These are phyloP conservation scores for Neuroscelio doddi DNA, from an alignment of 2,888 invertebrate genomes.

Conservation along the genomic window DNA sequence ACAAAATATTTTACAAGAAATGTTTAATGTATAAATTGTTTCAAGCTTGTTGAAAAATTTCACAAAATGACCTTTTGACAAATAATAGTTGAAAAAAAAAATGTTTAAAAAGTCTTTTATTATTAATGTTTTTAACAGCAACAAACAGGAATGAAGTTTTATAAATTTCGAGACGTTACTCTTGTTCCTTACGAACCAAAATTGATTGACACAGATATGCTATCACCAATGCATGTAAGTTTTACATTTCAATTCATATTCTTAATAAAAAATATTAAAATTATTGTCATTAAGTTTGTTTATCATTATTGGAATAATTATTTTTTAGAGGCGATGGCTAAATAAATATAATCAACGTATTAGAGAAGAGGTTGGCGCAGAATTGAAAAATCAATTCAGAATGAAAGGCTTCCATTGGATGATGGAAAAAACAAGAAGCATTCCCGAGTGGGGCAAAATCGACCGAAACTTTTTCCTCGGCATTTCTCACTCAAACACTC, in stretches of 20 bases:
- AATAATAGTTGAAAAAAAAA: too few relatives aligned
- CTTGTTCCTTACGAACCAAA: constrained; percentile 91
- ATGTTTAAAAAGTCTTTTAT: too few relatives aligned
- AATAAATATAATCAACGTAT: constrained; percentile 86
- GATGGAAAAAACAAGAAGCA: constrained; percentile 84
- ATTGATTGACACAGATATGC: constrained; percentile 82
- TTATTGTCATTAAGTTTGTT: too few relatives aligned
- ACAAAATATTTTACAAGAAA: too few relatives aligned
- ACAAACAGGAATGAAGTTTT: constrained; percentile 74
- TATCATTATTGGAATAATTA: too few relatives aligned
- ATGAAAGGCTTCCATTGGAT: constrained; percentile 87
- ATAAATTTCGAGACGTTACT: constrained; percentile 87
- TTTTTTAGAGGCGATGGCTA: constrained; percentile 82
- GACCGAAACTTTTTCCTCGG: constrained; percentile 52
- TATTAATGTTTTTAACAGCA: constrained; percentile 47
- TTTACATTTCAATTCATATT: neutral
- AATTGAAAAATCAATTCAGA: constrained; percentile 80
- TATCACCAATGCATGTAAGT: constrained; percentile 86
- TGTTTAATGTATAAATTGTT: too few relatives aligned
- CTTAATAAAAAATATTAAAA: too few relatives aligned
- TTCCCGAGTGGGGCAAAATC: constrained; percentile 75
- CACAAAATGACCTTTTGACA: too few relatives aligned
- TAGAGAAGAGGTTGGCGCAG: constrained; percentile 81
- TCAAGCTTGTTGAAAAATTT: too few relatives aligned
- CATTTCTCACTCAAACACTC: constrained; percentile 37